Evolutionary conservation across 2,113 vertebrate genomes (phyloP).

Genomic region (Gobius niger): DNA sequence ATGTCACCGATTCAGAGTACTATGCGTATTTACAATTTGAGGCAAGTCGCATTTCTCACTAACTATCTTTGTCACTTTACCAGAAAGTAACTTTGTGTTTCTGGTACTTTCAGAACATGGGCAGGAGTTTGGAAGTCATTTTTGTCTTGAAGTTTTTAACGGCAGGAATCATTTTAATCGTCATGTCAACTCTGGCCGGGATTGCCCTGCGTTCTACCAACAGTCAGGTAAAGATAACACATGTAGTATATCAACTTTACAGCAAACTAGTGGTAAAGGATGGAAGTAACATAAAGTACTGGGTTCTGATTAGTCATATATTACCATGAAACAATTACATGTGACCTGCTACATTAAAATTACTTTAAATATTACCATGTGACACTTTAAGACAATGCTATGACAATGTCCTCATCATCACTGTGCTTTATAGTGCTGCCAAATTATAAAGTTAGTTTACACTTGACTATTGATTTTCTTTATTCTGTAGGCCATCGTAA

Average conservation of each 20-base stretch:
- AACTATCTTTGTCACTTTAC: neutral
- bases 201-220: slow-evolving; percentile 56
- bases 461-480: slow-evolving; percentile 4
- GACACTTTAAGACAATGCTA: no score
- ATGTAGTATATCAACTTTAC: neutral
- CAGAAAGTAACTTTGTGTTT: neutral
- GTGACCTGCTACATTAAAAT: no score
- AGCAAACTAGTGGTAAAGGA: no score
- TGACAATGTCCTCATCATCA: no score
- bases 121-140: neutral
- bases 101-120: slow-evolving; percentile 27
- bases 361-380: no score
- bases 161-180: slow-evolving; percentile 41
- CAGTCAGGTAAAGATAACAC: slow-evolving; percentile 44
- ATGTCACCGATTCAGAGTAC: neutral
- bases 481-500: slow-evolving; percentile 41
- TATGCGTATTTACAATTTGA: fast-evolving
- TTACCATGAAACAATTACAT: no score
- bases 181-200: slow-evolving; percentile 53
- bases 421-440: no score
- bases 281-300: no score
- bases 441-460: no score
- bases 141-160: slow-evolving; percentile 23
- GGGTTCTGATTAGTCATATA: no score
- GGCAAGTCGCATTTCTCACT: slow-evolving; percentile 17